phyloP scores from a whole-genome alignment of 2,888 invertebrate genomes.

The Melinaea menophilus region DNA sequence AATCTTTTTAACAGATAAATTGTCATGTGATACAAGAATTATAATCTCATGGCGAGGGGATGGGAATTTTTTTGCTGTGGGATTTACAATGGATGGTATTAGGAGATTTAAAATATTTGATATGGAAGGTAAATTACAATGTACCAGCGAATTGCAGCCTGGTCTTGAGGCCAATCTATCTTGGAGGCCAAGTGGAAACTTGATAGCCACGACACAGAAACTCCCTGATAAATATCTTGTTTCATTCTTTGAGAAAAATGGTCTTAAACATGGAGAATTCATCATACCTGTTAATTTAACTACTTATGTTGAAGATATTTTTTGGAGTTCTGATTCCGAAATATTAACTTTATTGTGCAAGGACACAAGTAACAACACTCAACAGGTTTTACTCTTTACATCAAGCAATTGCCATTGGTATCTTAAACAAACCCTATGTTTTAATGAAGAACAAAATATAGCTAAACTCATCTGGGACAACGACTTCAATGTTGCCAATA shows the following conservation, averaged over 20 bases:
- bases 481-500: conserved; percentile 67
- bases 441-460: conserved; percentile 64
- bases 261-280: conserved; percentile 89
- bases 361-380: conserved; percentile 50
- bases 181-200: conserved; percentile 88
- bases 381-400: conserved; percentile 83
- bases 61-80: conserved; percentile 88
- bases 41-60: conserved; percentile 92
- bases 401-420: conserved; percentile 95
- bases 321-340: conserved; percentile 90
- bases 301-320: conserved; percentile 79
- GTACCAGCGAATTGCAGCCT: conserved; percentile 84
- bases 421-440: conserved; percentile 85
- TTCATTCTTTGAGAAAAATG: conserved; percentile 94
- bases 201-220: conserved; percentile 86
- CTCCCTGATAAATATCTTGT: conserved; percentile 83
- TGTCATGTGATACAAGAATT: conserved; percentile 41
- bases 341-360: conserved; percentile 78
- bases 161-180: conserved; percentile 82
- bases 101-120: conserved; percentile 87
- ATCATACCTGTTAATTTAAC: conserved; percentile 79
- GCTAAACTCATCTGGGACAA: conserved; percentile 77
- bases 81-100: conserved; percentile 77
- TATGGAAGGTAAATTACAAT: conserved; percentile 85
- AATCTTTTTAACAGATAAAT: conserved; percentile 42